These are phyloP conservation scores for Drosophila pseudotalamancana DNA, from an alignment of 2,888 invertebrate species.

Conservation along the genomic window DNA sequence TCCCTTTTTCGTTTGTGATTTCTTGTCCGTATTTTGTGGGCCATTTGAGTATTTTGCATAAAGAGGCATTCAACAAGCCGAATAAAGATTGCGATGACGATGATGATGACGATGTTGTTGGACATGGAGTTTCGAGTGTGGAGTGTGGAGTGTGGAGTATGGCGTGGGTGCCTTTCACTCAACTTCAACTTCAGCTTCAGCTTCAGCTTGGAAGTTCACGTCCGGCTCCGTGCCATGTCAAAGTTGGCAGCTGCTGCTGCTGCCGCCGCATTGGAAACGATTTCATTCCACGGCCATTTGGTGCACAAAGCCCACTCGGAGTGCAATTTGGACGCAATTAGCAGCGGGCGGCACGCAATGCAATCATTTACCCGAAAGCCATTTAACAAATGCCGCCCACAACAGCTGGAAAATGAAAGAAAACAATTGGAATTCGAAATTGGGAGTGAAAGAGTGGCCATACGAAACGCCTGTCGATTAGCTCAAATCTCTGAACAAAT, in stretches of 20 bases:
- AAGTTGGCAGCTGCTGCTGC: slow-evolving; percentile 47
- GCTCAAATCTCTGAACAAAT: neutral
- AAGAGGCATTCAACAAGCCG: slow-evolving; percentile 33
- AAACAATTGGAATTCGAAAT: slow-evolving; percentile 43
- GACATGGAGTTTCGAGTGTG: neutral
- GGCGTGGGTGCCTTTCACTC: slow-evolving; percentile 78
- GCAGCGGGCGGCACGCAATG: slow-evolving; percentile 52
- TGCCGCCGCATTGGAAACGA: slow-evolving; percentile 58
- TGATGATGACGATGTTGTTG: neutral
- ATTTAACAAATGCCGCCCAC: slow-evolving; percentile 32
- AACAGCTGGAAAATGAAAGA: neutral
- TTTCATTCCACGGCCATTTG: slow-evolving; percentile 72
- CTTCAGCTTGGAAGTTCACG: slow-evolving; percentile 22
- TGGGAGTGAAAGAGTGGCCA: slow-evolving; percentile 33
- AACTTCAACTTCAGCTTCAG: slow-evolving; percentile 26
- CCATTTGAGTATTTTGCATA: slow-evolving; percentile 43
- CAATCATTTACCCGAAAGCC: slow-evolving; percentile 23
- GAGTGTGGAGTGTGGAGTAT: too few relatives aligned
- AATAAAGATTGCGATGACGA: slow-evolving; percentile 20
- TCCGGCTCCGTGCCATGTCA: slow-evolving; percentile 68
- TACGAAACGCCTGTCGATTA: slow-evolving; percentile 26
- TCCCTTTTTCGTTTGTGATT: slow-evolving; percentile 44
- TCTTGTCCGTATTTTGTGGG: slow-evolving; percentile 3
- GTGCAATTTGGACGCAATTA: slow-evolving; percentile 65
- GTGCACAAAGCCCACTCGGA: slow-evolving; percentile 32